Base-by-base conservation (phyloP, 2,888 invertebrate species). In the Eupithecia insigniata region DNA sequence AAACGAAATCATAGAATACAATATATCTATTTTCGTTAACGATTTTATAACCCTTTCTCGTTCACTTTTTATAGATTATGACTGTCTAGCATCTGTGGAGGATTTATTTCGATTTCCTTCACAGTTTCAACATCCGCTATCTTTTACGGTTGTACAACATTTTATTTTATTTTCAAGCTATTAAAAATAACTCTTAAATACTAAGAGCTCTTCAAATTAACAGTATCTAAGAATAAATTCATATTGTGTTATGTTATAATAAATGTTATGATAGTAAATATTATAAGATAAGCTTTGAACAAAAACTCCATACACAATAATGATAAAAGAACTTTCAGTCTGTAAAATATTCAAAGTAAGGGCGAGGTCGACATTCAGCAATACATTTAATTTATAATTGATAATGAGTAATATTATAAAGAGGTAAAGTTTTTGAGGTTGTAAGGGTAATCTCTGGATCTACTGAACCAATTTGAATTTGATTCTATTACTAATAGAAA, bases 41-140 rank as follows among this genome's bases (percentile, higher is more conserved):
- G 76, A 82, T 87, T 90, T 90, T 91, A 90, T 89, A 91, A 89
- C 91, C 89, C 87, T 89, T 90, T 89, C 86, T 85, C 83, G 75
- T 82, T 81, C 84, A 85, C 85, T 90, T 90, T 92, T 92, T 91
- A 92, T 87, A 85, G 87, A 82, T 87, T 87, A 91, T 88, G 88
- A 91, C 90, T 90, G 92, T 92, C 76, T 84, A 89, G 89, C 92
- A 92, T 92, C 92, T 92, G 92, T 85, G 90, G 92, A 90, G 85
- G 89, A 91, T 91, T 90, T 90, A 89, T 90, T 91, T 90, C 89
- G 85, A 91, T 92, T 91, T 91, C 92, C 90, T 90, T 88, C 87
- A 89, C 91, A 89, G 87, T 88, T 87, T 84, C 80, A 83, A 89
- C 92, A 91, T 92, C 92, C 92, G 91, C 87, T 89, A 87, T 87